Percentiles rank a stretch among this genome's conserved stretches.
Evolutionary conservation across 2,113 vertebrate species (phyloP).

Genomic region (Pandion haliaetus): DNA sequence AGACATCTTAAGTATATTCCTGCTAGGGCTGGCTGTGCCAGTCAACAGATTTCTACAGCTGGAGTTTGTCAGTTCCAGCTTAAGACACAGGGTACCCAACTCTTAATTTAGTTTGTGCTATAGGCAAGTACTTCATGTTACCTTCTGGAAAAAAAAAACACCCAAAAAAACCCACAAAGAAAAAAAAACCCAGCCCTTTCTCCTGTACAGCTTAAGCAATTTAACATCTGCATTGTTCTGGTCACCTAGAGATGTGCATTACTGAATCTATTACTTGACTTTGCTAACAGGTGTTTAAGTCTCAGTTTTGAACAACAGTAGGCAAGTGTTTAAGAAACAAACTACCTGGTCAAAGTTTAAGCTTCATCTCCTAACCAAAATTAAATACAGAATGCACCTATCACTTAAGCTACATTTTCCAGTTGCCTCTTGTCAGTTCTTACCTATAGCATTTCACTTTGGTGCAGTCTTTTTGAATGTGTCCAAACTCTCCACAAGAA

Average conservation of each 20-base stretch:
- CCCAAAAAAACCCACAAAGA: too few relatives aligned
- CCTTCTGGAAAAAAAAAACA: not conserved
- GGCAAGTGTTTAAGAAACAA: not conserved
- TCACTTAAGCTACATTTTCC: fast-evolving
- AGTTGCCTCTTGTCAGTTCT: not conserved
- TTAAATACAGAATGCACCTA: fast-evolving
- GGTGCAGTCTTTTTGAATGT: slow-evolving; percentile 98
- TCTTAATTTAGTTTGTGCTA: not conserved
- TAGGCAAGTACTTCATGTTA: not conserved
- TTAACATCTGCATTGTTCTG: fast-evolving
- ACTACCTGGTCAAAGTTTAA: not conserved
- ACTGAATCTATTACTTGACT: not conserved
- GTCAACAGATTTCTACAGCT: not conserved
- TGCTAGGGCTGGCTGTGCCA: not conserved
- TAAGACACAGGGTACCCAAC: not conserved
- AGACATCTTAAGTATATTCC: not conserved
- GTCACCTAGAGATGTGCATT: fast-evolving
- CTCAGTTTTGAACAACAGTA: not conserved
- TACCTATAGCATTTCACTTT: slow-evolving; percentile 99
- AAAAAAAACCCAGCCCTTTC: fast-evolving
- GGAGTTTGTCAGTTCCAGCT: not conserved
- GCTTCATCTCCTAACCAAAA: not conserved
- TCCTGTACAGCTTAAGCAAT: not conserved
- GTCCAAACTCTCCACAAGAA: slow-evolving; percentile 95
- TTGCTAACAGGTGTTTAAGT: not conserved